Evolutionary conservation across 2,113 vertebrate species (phyloP).

Genomic region (Bubo blakistoni): DNA sequence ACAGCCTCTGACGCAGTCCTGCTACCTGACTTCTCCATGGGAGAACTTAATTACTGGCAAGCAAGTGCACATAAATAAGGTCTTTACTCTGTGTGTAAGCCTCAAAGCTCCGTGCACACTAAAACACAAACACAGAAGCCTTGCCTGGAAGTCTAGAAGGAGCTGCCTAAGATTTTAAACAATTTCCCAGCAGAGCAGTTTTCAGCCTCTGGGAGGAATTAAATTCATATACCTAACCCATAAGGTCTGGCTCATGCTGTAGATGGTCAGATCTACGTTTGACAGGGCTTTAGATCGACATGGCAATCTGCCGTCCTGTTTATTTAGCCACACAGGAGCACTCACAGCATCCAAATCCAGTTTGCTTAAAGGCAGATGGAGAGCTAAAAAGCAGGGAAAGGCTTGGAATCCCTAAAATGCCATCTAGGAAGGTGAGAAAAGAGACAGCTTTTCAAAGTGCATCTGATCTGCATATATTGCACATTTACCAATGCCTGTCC

Average conservation of each 20-base stretch:
- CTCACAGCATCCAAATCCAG: not conserved
- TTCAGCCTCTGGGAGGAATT: not conserved
- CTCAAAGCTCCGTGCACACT: not conserved
- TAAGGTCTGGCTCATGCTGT: not conserved
- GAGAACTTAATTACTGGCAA: not conserved
- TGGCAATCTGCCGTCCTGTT: not conserved
- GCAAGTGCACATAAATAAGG: not conserved
- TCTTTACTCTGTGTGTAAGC: not conserved
- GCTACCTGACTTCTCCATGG: not conserved
- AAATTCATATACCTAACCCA: not conserved
- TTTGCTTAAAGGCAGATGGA: not conserved
- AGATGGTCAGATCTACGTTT: not conserved
- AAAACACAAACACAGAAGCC: not conserved
- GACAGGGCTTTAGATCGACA: not conserved
- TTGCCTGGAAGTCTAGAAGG: not conserved
- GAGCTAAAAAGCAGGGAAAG: not conserved
- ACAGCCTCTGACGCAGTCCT: not conserved
- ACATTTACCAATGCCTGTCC: not conserved
- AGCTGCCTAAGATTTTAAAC: not conserved
- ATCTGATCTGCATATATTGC: not conserved
- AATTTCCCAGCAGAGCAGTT: not conserved
- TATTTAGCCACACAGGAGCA: not conserved
- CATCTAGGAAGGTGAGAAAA: constrained; percentile 21
- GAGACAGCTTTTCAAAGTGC: not conserved
- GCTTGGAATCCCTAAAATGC: not conserved